Evolutionary conservation across 2,888 invertebrate species (phyloP), one percentile per base, ranked within the genome.

Genomic region (Plagodis dolabraria): DNA sequence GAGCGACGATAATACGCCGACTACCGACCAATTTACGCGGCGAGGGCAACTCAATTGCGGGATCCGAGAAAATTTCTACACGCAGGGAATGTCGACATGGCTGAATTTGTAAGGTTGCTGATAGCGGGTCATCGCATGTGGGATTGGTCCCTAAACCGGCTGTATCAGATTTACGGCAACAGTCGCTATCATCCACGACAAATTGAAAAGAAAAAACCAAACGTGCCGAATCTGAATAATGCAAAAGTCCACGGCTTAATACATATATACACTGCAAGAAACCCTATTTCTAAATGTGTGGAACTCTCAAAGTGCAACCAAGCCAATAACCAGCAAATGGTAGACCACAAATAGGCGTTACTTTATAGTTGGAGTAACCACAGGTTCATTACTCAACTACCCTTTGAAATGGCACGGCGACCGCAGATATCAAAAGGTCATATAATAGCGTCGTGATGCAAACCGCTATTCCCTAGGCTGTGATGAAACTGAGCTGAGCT

Each of bases 1-100:
- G 69, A 75, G 63, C 63, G 68, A 63, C 77, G 80, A 77, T 82
- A 80, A 79, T 77, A 75, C 72, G 68, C 66, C 70, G 71, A 74
- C 75, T 75, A 71, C 67, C 71, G 73, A 74, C 75, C 82, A 77
- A 79, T 80, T 79, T 79, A 74, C 80, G 76, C 74, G 65, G 68
- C 75, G 68, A 72, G 73, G 74, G 70, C 73, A 69, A 79, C 69
- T 72, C 74, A 74, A 77, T 77, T 79, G 76, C 72, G 68, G 65
- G 63, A 68, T 59, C 59, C 36, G 53, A 63, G 65, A 63, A 57
- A 62, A 53, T 62, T 49, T 56, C 43, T 44, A 49, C 53, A 22
- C 22, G 22, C 22, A 22, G 46, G 53, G 54, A 51, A 56, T 60
- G 53, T 42, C 49, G 53, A 58, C 50, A 44, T 43, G 34, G 47